A percentile compares a stretch with the other conserved stretches of the same genome.
Conservation (phyloP, 1,140 invertebrate genomes). For the Wiebesia pumilae region DNA sequence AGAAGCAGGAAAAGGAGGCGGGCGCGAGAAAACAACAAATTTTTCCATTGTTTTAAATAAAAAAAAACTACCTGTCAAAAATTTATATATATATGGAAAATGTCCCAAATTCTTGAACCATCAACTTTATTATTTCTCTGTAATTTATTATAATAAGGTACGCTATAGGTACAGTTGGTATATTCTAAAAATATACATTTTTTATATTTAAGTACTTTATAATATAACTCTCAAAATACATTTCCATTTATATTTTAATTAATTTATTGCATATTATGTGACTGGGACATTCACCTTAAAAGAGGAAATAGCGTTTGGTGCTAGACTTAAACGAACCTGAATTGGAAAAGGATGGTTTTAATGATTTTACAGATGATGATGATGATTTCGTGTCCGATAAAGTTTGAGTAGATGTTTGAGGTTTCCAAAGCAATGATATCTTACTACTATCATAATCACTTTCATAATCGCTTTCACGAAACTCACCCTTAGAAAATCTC, state of each 20-base stretch:
- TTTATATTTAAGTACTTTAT: constrained; percentile 13
- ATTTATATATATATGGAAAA: constrained; percentile 35
- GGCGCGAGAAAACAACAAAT: too few species aligned
- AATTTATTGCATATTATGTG: constrained; percentile 18
- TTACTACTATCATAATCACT: constrained; percentile 82
- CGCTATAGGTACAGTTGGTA: constrained; percentile 31
- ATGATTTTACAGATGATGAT: constrained; percentile 46
- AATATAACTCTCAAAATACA: constrained; percentile 15
- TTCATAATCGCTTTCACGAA: constrained; percentile 83
- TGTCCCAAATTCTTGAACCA: constrained; percentile 44
- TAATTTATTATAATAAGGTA: constrained; percentile 40
- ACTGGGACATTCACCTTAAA: constrained; percentile 53
- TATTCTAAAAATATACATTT: constrained; percentile 50
- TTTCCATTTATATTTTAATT: constrained; percentile 7
- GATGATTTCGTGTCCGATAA: constrained; percentile 50
- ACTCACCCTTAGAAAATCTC: constrained; percentile 83
- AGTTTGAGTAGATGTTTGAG: constrained; percentile 56
- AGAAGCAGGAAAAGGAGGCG: too few species aligned
- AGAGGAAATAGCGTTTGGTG: constrained; percentile 51
- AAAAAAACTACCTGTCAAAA: neutral
- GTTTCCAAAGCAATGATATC: constrained; percentile 79
- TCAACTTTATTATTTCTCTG: constrained; percentile 41
- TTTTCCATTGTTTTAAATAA: too few species aligned
- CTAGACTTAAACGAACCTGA: constrained; percentile 53
- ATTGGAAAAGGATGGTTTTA: constrained; percentile 47